Conservation (phyloP, 2,113 vertebrate genomes). For the Scolopax mira region DNA sequence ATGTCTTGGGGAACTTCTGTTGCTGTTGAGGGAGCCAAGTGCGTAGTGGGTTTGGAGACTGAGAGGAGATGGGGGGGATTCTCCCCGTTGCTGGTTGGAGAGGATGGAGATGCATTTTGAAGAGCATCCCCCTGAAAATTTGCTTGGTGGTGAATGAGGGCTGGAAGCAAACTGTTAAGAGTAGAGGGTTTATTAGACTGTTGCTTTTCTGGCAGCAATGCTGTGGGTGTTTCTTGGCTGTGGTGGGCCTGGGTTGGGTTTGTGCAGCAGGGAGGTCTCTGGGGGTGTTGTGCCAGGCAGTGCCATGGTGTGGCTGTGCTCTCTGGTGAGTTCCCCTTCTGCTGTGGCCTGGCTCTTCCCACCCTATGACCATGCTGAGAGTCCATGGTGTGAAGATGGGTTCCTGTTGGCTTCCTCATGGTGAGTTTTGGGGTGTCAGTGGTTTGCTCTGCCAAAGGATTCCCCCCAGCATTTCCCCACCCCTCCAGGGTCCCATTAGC, state of each 20-base stretch:
- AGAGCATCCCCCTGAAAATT: neutral
- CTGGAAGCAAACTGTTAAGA: neutral
- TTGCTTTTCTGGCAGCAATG: neutral
- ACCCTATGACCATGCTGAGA: neutral
- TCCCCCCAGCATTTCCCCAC: neutral
- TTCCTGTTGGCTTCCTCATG: neutral
- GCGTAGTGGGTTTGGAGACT: neutral
- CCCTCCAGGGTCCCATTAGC: too few species aligned
- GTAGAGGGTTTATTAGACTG: neutral
- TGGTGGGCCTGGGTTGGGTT: neutral
- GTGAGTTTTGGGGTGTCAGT: neutral
- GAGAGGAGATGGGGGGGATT: neutral
- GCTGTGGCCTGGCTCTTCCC: neutral
- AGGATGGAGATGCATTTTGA: neutral
- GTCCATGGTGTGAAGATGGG: accelerated
- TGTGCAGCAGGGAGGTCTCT: neutral
- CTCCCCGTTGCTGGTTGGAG: neutral
- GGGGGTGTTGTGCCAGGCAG: neutral
- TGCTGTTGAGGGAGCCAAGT: neutral
- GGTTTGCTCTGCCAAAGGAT: neutral
- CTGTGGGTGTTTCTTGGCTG: neutral
- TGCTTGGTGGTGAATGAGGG: accelerated
- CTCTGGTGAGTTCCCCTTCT: too few species aligned
- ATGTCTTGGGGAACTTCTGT: neutral
- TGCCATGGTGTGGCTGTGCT: neutral